These are phyloP conservation scores for Bostrychus sinensis DNA, from an alignment of 2,113 vertebrate species.

Conservation along the genomic window DNA sequence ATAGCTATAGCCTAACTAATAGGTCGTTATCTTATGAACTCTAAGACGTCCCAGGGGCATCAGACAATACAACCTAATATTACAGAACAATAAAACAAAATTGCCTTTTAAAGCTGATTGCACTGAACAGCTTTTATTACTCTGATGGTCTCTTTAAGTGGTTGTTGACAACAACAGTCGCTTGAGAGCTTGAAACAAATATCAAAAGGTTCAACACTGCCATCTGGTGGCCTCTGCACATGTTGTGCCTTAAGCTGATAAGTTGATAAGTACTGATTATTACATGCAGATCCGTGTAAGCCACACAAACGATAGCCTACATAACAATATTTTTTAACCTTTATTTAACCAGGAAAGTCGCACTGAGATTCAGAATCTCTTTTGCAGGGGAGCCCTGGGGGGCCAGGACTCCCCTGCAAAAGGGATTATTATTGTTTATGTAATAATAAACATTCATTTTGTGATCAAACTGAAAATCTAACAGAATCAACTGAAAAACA, in stretches of 20 bases:
- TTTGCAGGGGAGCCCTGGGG: too few relatives aligned
- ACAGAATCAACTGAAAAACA: constrained; percentile 29
- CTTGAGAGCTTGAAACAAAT: not conserved
- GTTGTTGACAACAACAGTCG: not conserved
- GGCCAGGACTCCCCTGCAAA: too few relatives aligned
- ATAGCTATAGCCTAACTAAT: too few relatives aligned
- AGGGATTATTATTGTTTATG: too few relatives aligned
- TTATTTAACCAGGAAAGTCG: too few relatives aligned
- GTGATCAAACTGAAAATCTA: constrained; percentile 26
- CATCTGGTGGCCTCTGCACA: constrained; percentile 48
- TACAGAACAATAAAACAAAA: constrained; percentile 7
- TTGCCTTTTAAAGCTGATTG: constrained; percentile 14
- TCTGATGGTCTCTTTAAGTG: not conserved
- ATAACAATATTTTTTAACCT: too few relatives aligned
- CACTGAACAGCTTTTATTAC: constrained; percentile 2
- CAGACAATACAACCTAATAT: constrained; percentile 7
- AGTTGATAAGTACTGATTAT: constrained; percentile 17
- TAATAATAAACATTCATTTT: constrained; percentile 12
- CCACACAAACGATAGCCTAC: constrained; percentile 33
- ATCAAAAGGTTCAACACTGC: constrained; percentile 16
- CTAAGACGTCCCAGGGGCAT: not conserved
- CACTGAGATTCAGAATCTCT: too few relatives aligned
- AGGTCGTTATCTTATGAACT: too few relatives aligned
- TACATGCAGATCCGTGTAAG: constrained; percentile 57
- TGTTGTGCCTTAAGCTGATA: constrained; percentile 2